These are phyloP conservation scores for Anas georgica DNA, from an alignment of 2,797 vertebrate genomes.

Conservation along the genomic window DNA sequence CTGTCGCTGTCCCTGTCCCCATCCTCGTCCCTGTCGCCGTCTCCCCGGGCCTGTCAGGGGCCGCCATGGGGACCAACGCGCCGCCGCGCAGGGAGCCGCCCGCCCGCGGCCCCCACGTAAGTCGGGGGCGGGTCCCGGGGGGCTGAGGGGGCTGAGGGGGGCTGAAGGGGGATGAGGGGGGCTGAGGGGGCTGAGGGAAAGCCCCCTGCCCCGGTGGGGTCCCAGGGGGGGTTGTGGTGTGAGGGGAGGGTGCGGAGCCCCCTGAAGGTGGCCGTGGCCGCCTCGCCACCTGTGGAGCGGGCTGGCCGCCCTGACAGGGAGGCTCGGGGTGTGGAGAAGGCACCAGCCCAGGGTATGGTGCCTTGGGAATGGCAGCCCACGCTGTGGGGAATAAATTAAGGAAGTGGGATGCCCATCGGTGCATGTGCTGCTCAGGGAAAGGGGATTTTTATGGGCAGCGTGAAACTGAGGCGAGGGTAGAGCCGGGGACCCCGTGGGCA, in stretches of 20 bases:
- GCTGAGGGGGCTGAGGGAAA: background rate
- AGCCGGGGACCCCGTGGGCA: background rate
- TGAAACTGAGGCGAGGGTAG: background rate
- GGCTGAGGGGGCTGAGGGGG: no score
- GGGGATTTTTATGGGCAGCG: background rate
- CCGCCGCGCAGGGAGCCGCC: background rate
- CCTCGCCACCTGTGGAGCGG: no score
- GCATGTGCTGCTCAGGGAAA: background rate
- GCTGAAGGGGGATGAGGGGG: background rate
- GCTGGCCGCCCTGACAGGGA: no score
- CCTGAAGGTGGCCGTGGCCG: no score
- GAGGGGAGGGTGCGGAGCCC: no score
- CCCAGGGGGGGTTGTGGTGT: background rate
- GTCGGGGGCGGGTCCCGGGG: background rate
- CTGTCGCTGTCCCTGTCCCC: no score
- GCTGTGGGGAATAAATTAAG: background rate
- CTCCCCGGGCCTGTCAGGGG: no score
- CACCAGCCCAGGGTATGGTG: no score
- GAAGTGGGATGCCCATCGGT: background rate
- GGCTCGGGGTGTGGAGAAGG: no score
- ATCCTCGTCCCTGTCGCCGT: no score
- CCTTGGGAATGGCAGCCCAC: background rate
- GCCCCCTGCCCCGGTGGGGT: background rate
- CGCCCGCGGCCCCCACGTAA: slow-evolving; percentile 22
- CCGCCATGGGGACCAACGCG: no score